Base-by-base conservation (phyloP, 1,140 invertebrate genomes). In the Drosophila bocki region DNA sequence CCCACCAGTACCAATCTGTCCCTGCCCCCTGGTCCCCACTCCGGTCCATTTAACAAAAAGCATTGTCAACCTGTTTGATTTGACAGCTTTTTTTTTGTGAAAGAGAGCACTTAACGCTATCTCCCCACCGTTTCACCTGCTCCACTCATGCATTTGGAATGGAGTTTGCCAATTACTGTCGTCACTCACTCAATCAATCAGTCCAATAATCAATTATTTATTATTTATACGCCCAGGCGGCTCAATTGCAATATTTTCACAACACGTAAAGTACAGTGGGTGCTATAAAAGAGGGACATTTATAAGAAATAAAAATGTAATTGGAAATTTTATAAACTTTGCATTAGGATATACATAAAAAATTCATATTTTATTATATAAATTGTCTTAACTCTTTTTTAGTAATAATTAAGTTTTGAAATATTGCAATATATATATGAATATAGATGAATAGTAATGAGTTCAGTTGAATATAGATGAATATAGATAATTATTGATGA, bases 191-290 rank as follows among this genome's bases (percentile, higher is more conserved):
- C 67, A 59, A 47, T 72, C 68, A 74, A 72, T 72, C 70, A 50
- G n/a, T 72, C 68, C 50, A 50, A 42, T 67, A 72, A 74, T 74
- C 67, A 74, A 74, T 74, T 74, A 74, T 74, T 72, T 72, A 72
- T 65, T 76, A 50, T 65, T 64, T 75, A 70, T 39, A 53, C 48
- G 65, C 22, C 19, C 45, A 32, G 48, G 39, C 35, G 37, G 47
- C 29, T 68, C 48, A 54, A 15, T 68, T 68, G 63, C 63, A 54
- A 39, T 56, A 70, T 70, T 70, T 70, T 68, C 67, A 69, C 67
- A 68, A 70, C 60, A 32, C 29, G 45, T 33, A 33, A 33, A 33
- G 29, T 33, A 44, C 37, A 42, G 51, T 58, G 53, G 19, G 37
- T 22, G 35, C 13, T 3, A 7, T 39, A n/a, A 26, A n/a, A n/a